Base-by-base conservation (phyloP, 1,140 invertebrate species). In the Mylabris phalerata region DNA sequence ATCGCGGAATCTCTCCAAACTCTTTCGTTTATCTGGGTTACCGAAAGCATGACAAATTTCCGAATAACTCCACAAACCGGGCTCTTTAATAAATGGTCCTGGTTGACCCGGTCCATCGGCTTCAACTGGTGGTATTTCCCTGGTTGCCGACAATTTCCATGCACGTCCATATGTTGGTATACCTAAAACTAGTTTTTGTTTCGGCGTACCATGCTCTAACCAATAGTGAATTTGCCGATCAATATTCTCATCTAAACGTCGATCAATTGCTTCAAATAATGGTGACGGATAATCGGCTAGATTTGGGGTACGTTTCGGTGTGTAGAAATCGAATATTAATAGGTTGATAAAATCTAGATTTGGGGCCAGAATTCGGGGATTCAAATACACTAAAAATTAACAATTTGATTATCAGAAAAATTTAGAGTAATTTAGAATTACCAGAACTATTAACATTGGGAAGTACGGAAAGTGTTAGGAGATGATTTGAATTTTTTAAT, bases 121-220 rank as follows among this genome's bases (percentile, higher is more conserved):
- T 1, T 76, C 73, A 3, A 89, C 71, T 3, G 88, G 88, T 7
- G 89, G 88, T 4, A 83, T 3, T 87, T 81, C 61, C 86, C 84
- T 25, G 84, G 86, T 83, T 24, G 81, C 73, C 57, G 86, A 83
- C 64, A 94, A 74, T 64, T 86, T 90, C 85, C 92, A 98, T 0
- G 86, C 86, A 43, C 89, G 85, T 0, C 84, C 93, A 64, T 84
- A 93, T 0, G 90, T 84, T 0, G 91, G 83, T 43, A 97, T 84
- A 4, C 86, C 93, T 0, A 96, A 69, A 9, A 94, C 81, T 1
- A 97, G 76, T 75, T 96, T 96, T 25, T 76, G 77, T 3, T 80
- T 80, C 13, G 84, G 82, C 2, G 83, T 82, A 50, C 85, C 84
- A 42, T 42, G 5, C 3, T 11, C 64, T 72, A 69, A 84, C 85